Percentiles rank a stretch among this genome's conserved stretches.
Evolutionary conservation across 2,888 invertebrate genomes (phyloP).

Genomic region (Dryobota labecula): DNA sequence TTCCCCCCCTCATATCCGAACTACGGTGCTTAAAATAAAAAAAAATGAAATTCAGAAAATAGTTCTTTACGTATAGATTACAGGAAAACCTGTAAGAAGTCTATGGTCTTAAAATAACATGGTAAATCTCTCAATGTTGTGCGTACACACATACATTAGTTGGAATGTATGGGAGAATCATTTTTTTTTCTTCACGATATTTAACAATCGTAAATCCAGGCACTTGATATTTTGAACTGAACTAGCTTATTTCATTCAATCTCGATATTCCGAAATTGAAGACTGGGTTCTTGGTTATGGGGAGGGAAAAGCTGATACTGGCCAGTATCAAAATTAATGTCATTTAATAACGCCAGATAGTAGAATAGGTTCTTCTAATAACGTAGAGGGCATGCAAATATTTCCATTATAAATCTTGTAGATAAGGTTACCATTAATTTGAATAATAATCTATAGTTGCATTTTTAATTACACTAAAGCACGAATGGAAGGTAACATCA

Average conservation of each 20-base stretch:
- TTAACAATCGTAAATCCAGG: background rate
- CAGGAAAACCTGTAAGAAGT: no score
- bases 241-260: background rate
- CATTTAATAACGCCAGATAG: slow-evolving; percentile 10
- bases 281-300: background rate
- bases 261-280: background rate
- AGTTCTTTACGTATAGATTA: no score
- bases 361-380: slow-evolving; percentile 7
- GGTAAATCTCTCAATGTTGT: no score
- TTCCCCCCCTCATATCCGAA: no score
- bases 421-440: slow-evolving; percentile 34
- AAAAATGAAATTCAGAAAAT: no score
- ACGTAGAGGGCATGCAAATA: slow-evolving; percentile 33
- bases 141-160: no score
- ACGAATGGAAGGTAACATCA: slow-evolving; percentile 4
- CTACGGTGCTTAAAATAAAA: no score
- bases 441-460: slow-evolving; percentile 30
- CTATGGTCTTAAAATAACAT: no score
- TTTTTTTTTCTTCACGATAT: background rate
- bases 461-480: slow-evolving; percentile 21
- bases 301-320: background rate
- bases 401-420: slow-evolving; percentile 43
- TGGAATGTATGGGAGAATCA: no score
- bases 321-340: slow-evolving; percentile 11
- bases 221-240: background rate